These are phyloP conservation scores for Zoroaster sp. DNA, from an alignment of 53 echinoderm and acorn worm genomes.

Conservation along the genomic window DNA sequence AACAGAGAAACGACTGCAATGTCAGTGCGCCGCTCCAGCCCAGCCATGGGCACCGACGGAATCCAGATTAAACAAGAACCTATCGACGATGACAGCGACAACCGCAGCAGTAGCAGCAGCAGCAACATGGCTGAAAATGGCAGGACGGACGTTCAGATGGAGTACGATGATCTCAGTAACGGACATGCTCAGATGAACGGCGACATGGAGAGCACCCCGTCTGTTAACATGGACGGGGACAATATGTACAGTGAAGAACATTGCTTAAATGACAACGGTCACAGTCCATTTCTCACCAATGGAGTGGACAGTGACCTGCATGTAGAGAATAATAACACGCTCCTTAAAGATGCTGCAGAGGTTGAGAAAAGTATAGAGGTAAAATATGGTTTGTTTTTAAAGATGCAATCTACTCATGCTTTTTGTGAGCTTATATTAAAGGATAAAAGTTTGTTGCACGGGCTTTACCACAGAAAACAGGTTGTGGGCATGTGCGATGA, in stretches of 20 bases:
- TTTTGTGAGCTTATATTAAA: too few relatives aligned
- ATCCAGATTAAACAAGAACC: constrained; percentile 60
- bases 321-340: constrained; percentile 30
- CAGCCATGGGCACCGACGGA: constrained; percentile 39
- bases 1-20: constrained; percentile 49
- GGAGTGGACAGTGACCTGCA: constrained; percentile 37
- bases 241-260: constrained; percentile 7
- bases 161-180: constrained; percentile 47
- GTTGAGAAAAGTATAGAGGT: constrained; percentile 42
- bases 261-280: constrained; percentile 33
- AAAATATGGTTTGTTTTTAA: not conserved
- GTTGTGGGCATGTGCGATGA: too few relatives aligned
- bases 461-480: too few relatives aligned
- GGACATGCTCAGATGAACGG: constrained; percentile 46
- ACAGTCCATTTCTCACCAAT: constrained; percentile 29
- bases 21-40: constrained; percentile 49
- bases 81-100: constrained; percentile 37
- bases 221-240: constrained; percentile 40
- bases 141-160: constrained; percentile 35
- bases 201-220: constrained; percentile 1
- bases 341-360: constrained; percentile 31
- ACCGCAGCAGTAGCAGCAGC: constrained; percentile 6
- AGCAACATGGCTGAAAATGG: not conserved
- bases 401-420: too few relatives aligned
- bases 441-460: too few relatives aligned